Conservation (phyloP, 2,888 invertebrate species). For the Drosophila cracens region DNA sequence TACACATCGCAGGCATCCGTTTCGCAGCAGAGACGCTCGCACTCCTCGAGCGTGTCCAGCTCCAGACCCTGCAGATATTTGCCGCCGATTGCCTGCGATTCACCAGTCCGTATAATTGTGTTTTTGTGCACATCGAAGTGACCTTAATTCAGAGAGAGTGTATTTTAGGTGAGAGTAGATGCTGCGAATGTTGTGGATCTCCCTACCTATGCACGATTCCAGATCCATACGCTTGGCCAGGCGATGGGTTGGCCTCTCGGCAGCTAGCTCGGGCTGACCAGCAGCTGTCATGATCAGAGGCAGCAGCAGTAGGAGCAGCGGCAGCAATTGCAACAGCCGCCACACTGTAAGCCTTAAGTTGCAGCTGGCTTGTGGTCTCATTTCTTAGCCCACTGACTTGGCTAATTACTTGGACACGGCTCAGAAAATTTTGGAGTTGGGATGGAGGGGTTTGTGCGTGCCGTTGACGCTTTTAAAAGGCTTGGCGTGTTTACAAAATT, state of each 20-base stretch:
- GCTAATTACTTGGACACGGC: conserved; percentile 52
- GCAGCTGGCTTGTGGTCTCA: conserved; percentile 43
- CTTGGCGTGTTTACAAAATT: conserved; percentile 78
- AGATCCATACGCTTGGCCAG: conserved; percentile 84
- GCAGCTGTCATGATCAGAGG: conserved; percentile 49
- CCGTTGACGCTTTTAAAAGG: conserved; percentile 41
- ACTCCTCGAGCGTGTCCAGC: conserved; percentile 92
- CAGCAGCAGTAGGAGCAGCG: conserved; percentile 40
- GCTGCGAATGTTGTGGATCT: background rate
- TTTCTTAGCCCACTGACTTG: conserved; percentile 27
- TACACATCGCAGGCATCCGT: conserved; percentile 95
- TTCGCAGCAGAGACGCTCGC: conserved; percentile 94
- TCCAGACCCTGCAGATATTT: conserved; percentile 94
- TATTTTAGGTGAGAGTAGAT: background rate
- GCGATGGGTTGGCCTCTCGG: conserved; percentile 56
- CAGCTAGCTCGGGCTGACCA: conserved; percentile 58
- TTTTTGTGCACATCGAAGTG: conserved; percentile 93
- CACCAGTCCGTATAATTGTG: conserved; percentile 95
- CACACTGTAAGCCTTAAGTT: conserved; percentile 18
- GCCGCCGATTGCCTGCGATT: conserved; percentile 94
- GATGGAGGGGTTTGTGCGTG: conserved; percentile 3
- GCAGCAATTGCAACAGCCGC: conserved; percentile 32
- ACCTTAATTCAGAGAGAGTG: conserved; percentile 56
- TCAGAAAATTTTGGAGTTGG: conserved; percentile 34
- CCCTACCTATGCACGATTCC: conserved; percentile 83